These are phyloP conservation scores for Brachionus koreanus DNA, from an alignment of 1,140 invertebrate genomes.

Conservation along the genomic window DNA sequence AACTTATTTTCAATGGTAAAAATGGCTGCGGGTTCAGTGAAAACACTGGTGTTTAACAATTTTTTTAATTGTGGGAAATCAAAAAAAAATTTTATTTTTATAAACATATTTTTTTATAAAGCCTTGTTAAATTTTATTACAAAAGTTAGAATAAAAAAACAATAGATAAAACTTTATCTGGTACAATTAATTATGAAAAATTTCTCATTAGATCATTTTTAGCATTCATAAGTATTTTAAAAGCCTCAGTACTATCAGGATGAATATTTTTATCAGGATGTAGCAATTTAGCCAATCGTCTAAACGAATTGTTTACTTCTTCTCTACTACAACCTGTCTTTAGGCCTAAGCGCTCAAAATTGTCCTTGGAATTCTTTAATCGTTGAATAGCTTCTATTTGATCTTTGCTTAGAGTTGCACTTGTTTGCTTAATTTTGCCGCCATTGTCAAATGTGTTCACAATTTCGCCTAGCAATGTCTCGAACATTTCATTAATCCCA, in stretches of 20 bases:
- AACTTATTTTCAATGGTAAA: too few species aligned
- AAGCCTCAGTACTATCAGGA: constrained; percentile 61
- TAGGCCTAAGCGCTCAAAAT: constrained; percentile 56
- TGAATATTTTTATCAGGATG: constrained; percentile 61
- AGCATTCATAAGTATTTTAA: constrained; percentile 59
- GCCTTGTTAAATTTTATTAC: too few species aligned
- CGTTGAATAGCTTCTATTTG: constrained; percentile 58
- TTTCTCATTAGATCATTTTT: constrained; percentile 53
- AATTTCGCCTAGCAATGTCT: constrained; percentile 55
- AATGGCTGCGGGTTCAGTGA: too few species aligned
- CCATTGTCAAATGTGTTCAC: constrained; percentile 55
- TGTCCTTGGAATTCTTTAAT: constrained; percentile 54
- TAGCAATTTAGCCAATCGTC: constrained; percentile 58
- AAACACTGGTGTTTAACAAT: too few species aligned
- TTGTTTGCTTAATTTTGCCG: constrained; percentile 51
- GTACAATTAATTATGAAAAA: not conserved
- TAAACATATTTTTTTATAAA: too few species aligned
- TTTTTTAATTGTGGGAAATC: too few species aligned
- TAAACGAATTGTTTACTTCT: constrained; percentile 60
- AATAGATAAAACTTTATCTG: too few species aligned
- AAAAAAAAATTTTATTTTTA: too few species aligned
- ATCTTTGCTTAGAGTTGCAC: constrained; percentile 57
- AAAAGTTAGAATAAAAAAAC: too few species aligned
- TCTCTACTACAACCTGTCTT: constrained; percentile 54
- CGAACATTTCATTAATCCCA: constrained; percentile 45